A percentile compares a stretch with the other conserved stretches of the same genome.
These are phyloP conservation scores for Aurelia coerulea DNA, from an alignment of 30 jellyfish, hydroid and myxozoan species.

Conservation along the genomic window DNA sequence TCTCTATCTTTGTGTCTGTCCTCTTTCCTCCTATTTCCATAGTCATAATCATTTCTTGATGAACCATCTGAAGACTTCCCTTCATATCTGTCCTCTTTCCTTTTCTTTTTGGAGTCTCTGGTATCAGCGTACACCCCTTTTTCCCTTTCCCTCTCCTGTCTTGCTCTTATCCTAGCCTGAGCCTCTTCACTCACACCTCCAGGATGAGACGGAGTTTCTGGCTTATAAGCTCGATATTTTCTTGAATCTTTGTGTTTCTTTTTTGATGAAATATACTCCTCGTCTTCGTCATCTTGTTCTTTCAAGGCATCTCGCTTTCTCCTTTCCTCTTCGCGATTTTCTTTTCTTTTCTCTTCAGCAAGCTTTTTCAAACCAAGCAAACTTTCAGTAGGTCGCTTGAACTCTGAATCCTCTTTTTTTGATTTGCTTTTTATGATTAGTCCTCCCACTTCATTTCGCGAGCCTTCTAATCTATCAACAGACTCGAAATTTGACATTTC, in stretches of 20 bases:
- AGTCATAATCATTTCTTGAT: slow-evolving; percentile 37
- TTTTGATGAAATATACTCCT: neutral
- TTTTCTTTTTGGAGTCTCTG: slow-evolving; percentile 30
- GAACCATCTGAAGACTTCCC: neutral
- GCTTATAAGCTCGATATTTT: slow-evolving; percentile 80
- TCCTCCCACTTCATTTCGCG: slow-evolving; percentile 73
- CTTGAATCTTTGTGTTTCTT: slow-evolving; percentile 20
- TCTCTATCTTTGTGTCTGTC: slow-evolving; percentile 4
- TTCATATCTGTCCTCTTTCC: neutral
- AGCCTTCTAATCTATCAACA: slow-evolving; percentile 93
- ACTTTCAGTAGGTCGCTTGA: slow-evolving; percentile 86
- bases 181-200: slow-evolving; percentile 96
- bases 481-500: slow-evolving; percentile 59
- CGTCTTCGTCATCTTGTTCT: slow-evolving; percentile 24
- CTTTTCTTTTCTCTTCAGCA: slow-evolving; percentile 86
- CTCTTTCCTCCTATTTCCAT: slow-evolving; percentile 22
- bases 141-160: slow-evolving; percentile 83
- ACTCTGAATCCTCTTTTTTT: slow-evolving; percentile 14
- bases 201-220: slow-evolving; percentile 98
- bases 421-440: slow-evolving; percentile 72
- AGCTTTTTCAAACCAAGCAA: slow-evolving; percentile 84
- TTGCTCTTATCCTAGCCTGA: slow-evolving; percentile 51
- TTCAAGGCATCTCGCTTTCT: neutral
- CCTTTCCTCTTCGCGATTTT: slow-evolving; percentile 26
- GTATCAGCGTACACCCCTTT: slow-evolving; percentile 74